phyloP scores from a whole-genome alignment of 2,888 invertebrate species.

The Lithosia quadra region DNA sequence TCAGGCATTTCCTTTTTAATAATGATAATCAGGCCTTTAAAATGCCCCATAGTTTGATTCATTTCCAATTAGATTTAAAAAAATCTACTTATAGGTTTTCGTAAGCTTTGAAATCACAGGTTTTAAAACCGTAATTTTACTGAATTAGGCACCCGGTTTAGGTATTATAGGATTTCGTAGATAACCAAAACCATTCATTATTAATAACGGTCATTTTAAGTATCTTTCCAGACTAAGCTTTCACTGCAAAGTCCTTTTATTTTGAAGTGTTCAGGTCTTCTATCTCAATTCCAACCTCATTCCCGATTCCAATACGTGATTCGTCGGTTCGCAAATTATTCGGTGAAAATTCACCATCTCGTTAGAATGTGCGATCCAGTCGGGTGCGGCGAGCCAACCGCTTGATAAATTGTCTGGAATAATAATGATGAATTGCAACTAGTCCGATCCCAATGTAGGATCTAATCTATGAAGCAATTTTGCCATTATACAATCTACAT shows the following conservation, averaged over 20 bases:
- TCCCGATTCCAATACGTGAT: constrained; percentile 86
- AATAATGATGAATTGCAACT: constrained; percentile 87
- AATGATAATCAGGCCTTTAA: too few species aligned
- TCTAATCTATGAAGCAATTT: constrained; percentile 78
- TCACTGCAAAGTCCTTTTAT: constrained; percentile 59
- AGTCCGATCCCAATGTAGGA: constrained; percentile 77
- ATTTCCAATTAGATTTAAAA: not conserved
- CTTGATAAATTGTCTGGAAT: constrained; percentile 88
- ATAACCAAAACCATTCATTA: constrained; percentile 39
- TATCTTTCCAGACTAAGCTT: constrained; percentile 50
- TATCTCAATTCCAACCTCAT: constrained; percentile 86
- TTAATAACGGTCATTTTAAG: constrained; percentile 51
- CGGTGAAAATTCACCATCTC: constrained; percentile 87
- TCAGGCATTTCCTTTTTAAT: too few species aligned
- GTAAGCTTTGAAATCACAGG: too few species aligned
- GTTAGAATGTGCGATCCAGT: constrained; percentile 86
- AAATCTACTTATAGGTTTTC: too few species aligned
- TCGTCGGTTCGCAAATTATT: constrained; percentile 87
- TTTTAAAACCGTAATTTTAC: too few species aligned
- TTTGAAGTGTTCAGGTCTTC: constrained; percentile 79
- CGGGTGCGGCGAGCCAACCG: constrained; percentile 84
- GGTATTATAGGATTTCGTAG: constrained; percentile 4
- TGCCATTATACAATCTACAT: constrained; percentile 48
- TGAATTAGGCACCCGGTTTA: too few species aligned
- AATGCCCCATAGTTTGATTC: too few species aligned